Evolutionary conservation across 2,797 vertebrate genomes (phyloP).

Genomic region (Cetoscarus ocellatus): DNA sequence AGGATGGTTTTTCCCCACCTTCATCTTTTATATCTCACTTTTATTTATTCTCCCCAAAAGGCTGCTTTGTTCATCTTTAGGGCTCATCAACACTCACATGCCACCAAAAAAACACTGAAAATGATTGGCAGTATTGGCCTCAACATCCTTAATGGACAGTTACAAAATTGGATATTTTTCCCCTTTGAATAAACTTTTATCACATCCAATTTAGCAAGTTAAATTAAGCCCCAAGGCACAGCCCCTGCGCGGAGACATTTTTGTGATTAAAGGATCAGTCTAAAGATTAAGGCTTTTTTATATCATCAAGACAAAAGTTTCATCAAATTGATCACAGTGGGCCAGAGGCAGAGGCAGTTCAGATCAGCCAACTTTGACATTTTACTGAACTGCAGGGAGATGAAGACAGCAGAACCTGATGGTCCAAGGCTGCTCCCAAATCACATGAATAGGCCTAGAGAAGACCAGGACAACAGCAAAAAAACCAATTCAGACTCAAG

Average conservation of each 20-base stretch:
- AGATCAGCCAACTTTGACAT: not conserved
- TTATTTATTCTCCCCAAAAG: conserved; percentile 33
- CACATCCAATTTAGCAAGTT: not conserved
- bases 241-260: not conserved
- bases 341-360: not conserved
- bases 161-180: not conserved
- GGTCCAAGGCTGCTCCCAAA: no score
- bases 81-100: conserved; percentile 4
- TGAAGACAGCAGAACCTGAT: no score
- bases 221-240: not conserved
- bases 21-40: not conserved
- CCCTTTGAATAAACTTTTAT: not conserved
- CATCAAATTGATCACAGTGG: not conserved
- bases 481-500: no score
- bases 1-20: not conserved
- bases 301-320: not conserved
- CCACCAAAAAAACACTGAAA: not conserved
- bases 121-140: not conserved
- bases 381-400: not conserved
- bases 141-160: not conserved
- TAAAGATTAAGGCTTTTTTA: not conserved
- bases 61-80: conserved; percentile 16
- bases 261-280: not conserved
- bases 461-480: no score
- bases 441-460: no score